phyloP scores from a whole-genome alignment of 2,797 vertebrate genomes.

The Thamnophis elegans region DNA sequence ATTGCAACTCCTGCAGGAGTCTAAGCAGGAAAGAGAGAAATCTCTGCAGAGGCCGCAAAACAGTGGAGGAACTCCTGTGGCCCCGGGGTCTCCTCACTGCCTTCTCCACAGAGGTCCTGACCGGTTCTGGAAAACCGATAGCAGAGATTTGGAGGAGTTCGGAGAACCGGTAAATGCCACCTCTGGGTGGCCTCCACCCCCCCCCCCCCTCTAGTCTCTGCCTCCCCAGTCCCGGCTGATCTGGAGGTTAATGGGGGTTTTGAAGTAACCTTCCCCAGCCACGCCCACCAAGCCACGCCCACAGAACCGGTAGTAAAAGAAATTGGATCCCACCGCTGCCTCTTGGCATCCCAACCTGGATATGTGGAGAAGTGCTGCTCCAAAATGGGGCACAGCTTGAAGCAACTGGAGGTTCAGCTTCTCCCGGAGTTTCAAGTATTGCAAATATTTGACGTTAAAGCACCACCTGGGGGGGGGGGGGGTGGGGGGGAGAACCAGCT shows the following conservation, averaged over 20 bases:
- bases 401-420: slow-evolving; percentile 69
- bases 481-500: background rate
- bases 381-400: slow-evolving; percentile 78
- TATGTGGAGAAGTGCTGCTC: slow-evolving; percentile 74
- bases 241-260: too few relatives aligned
- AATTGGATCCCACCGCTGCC: background rate
- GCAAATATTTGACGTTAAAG: slow-evolving; percentile 51
- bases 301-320: too few relatives aligned
- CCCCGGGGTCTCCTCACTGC: rapidly evolving
- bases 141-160: too few relatives aligned
- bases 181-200: too few relatives aligned
- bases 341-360: slow-evolving; percentile 63
- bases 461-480: slow-evolving; percentile 71
- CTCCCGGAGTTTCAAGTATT: slow-evolving; percentile 54
- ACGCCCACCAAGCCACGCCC: too few relatives aligned
- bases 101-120: slow-evolving; percentile 27
- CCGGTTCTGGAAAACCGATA: too few relatives aligned
- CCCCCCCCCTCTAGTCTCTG: too few relatives aligned
- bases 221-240: too few relatives aligned
- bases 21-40: slow-evolving; percentile 58
- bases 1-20: slow-evolving; percentile 74
- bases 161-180: too few relatives aligned
- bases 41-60: background rate
- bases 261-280: too few relatives aligned
- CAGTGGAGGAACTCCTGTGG: rapidly evolving